Base-by-base conservation (phyloP, 64 coral and sea anemone genomes). In the Pocillopora damicornis region DNA sequence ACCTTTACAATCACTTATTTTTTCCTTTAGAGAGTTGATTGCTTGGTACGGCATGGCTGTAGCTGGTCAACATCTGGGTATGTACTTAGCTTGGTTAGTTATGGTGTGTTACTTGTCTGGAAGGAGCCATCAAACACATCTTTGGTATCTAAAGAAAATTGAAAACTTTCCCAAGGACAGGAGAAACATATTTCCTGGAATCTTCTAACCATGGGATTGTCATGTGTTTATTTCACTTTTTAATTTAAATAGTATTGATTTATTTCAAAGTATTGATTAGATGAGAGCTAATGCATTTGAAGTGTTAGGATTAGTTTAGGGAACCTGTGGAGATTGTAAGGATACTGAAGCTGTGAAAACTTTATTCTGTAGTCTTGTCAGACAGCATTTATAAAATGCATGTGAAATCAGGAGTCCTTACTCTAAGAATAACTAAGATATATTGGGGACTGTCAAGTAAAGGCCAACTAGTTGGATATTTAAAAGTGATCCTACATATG, bases 1-100 rank as follows among this genome's bases (percentile, higher is more conserved):
- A 51, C 42, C 42, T 68, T 35, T 86, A 3, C 25, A 25, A 12
- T 51, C 23, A 23, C 25, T 37, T 92, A 60, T 79, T 34, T 71
- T n/a, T 25, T 79, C 11, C 91, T 91, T 36, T 67, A 96, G 94
- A 72, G 94, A 96, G 65, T 25, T 96, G 73, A 93, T 96, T 59
- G 94, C 91, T n/a, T 96, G 94, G 94, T 88, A 89, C 83, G 94
- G 94, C 57, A 89, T 91, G 71, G 87, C 94, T 14, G n/a, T 96
- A 7, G 59, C 81, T 67, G 65, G 88, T 57, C 90, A 93, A 18
- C 94, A 96, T 73, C 77, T 91, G 22, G 73, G 75, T 10, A 2
- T 96, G 12, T 87, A 96, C 34, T 87, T 96, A 0, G 79, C 90
- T 22, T 96, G 94, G 94, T 62, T 96, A 22, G 79, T 84, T 3